Conservation (phyloP, 2,888 invertebrate genomes). For the Plutella xylostella region DNA sequence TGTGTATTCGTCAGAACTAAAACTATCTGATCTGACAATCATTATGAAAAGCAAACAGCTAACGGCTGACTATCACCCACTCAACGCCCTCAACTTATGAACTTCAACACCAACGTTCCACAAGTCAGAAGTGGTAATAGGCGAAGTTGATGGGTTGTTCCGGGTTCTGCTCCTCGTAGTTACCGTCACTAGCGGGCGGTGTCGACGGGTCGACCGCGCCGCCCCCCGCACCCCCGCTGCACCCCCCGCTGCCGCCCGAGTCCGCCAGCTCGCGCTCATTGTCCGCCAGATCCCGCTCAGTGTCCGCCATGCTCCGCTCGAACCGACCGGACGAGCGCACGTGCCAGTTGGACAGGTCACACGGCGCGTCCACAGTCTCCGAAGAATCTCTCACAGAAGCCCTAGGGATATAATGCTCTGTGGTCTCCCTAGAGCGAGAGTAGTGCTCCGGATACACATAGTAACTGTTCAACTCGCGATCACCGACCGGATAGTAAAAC, state of each 20-base stretch:
- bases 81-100: no score
- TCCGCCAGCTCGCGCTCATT: constrained; percentile 22
- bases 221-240: not conserved
- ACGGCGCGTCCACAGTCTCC: constrained; percentile 36
- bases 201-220: not conserved
- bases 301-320: constrained; percentile 23
- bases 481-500: not conserved
- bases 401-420: constrained; percentile 28
- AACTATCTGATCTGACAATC: no score
- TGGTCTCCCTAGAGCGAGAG: constrained; percentile 22
- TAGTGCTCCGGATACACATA: no score
- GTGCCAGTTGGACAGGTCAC: constrained; percentile 56
- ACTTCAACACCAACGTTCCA: no score
- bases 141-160: constrained; percentile 56
- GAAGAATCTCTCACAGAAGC: not conserved
- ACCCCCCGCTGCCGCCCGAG: not conserved
- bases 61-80: no score
- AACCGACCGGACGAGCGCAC: constrained; percentile 25
- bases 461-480: constrained; percentile 10
- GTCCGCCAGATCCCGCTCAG: constrained; percentile 24
- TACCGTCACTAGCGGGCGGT: not conserved
- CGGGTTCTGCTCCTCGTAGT: not conserved
- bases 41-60: no score
- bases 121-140: constrained; percentile 61
- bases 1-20: no score